Percentiles rank a stretch among this genome's conserved stretches.
phyloP scores from a whole-genome alignment of 1,140 invertebrate genomes.

The Drosophila oshimai region DNA sequence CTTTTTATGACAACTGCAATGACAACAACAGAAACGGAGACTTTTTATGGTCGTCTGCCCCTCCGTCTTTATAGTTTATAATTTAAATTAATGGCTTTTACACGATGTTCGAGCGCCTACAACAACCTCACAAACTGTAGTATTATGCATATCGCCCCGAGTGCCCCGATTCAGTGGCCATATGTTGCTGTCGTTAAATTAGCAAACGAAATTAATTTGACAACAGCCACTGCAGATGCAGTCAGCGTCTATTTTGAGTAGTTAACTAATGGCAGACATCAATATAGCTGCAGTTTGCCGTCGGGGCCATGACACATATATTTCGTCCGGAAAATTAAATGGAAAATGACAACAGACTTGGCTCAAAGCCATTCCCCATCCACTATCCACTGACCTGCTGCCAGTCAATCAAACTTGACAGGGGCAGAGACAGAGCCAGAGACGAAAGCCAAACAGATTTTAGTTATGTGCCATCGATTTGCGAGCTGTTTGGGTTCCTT shows the following conservation, averaged over 20 bases:
- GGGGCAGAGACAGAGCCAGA: too few species aligned
- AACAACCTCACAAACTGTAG: constrained; percentile 4
- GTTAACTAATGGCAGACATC: constrained; percentile 31
- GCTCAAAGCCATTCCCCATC: constrained; percentile 13
- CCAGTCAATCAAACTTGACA: constrained; percentile 28
- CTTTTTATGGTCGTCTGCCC: constrained; percentile 52
- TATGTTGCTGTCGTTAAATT: constrained; percentile 66
- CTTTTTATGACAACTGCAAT: constrained; percentile 73
- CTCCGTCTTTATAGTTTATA: constrained; percentile 68
- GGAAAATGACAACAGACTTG: constrained; percentile 44
- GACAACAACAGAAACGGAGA: constrained; percentile 37
- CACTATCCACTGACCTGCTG: constrained; percentile 2
- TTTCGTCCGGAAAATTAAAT: constrained; percentile 29
- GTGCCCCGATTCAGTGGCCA: constrained; percentile 58
- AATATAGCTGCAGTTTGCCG: constrained; percentile 22
- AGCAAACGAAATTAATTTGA: constrained; percentile 52
- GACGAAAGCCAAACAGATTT: constrained; percentile 21
- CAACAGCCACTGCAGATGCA: constrained; percentile 32
- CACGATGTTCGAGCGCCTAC: constrained; percentile 50
- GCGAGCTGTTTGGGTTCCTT: constrained; percentile 7
- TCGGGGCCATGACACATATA: constrained; percentile 62
- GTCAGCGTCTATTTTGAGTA: constrained; percentile 47
- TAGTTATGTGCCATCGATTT: constrained; percentile 25
- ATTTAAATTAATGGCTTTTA: constrained; percentile 79
- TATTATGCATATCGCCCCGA: constrained; percentile 16